These are phyloP conservation scores for Zosterops japonicus DNA, from an alignment of 2,113 vertebrate species.

Conservation along the genomic window DNA sequence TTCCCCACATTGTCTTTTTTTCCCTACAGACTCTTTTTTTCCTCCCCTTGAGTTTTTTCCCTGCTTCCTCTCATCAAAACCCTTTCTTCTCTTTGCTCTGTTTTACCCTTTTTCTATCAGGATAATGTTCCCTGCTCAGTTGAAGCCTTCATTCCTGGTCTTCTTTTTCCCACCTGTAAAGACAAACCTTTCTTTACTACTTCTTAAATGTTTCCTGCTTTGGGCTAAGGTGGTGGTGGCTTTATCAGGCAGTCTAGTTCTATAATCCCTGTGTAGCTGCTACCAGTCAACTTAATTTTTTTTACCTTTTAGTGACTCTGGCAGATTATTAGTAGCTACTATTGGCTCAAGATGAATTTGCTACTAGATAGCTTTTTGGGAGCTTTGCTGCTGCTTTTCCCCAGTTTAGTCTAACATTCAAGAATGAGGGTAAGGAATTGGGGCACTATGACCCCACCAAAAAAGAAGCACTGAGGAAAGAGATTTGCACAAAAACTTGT, in stretches of 20 bases:
- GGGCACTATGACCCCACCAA: background rate
- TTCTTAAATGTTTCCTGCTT: background rate
- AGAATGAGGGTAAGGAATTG: background rate
- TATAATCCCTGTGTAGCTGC: background rate
- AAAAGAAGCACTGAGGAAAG: background rate
- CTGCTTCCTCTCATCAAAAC: accelerated
- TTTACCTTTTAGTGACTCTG: background rate
- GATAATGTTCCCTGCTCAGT: background rate
- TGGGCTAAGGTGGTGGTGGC: background rate
- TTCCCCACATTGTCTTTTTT: background rate
- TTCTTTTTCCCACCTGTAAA: background rate
- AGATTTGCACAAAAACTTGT: background rate
- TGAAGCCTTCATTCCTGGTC: background rate
- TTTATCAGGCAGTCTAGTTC: background rate
- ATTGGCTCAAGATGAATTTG: background rate
- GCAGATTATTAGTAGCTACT: background rate
- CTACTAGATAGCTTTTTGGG: background rate
- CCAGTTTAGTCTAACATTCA: background rate
- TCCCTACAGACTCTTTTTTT: background rate
- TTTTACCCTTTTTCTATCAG: background rate
- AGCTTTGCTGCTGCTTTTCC: background rate
- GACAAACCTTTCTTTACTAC: background rate
- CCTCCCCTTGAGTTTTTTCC: background rate
- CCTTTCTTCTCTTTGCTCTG: background rate
- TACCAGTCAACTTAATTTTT: background rate